phyloP scores from a whole-genome alignment of 2,888 invertebrate species.

The Pyrrhia umbra region DNA sequence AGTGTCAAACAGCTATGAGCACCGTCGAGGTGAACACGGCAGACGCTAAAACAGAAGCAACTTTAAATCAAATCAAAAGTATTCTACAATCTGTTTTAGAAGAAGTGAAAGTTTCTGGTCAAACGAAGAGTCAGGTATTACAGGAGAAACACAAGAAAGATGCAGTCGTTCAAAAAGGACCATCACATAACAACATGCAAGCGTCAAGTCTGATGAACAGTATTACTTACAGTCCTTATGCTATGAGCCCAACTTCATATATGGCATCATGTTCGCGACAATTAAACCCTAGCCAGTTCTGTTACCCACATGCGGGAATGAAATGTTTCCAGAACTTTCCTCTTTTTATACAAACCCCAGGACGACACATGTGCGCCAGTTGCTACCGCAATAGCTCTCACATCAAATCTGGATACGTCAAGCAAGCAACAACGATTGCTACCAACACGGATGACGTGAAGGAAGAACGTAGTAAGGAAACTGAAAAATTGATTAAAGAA shows the following conservation, averaged over 20 bases:
- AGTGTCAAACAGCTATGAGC: slow-evolving; percentile 70
- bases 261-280: slow-evolving; percentile 72
- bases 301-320: slow-evolving; percentile 61
- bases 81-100: slow-evolving; percentile 81
- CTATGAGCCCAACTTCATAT: slow-evolving; percentile 71
- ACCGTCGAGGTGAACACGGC: slow-evolving; percentile 47
- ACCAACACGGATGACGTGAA: slow-evolving; percentile 76
- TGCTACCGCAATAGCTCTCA: slow-evolving; percentile 69
- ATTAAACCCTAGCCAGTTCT: slow-evolving; percentile 63
- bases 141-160: slow-evolving; percentile 74
- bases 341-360: slow-evolving; percentile 73
- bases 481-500: slow-evolving; percentile 82
- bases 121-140: slow-evolving; percentile 54
- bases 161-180: slow-evolving; percentile 77
- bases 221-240: slow-evolving; percentile 77
- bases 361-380: slow-evolving; percentile 68
- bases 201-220: slow-evolving; percentile 76
- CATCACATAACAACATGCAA: slow-evolving; percentile 71
- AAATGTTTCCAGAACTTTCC: slow-evolving; percentile 79
- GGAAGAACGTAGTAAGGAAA: slow-evolving; percentile 71
- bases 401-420: slow-evolving; percentile 38
- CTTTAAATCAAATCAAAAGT: slow-evolving; percentile 81
- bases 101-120: slow-evolving; percentile 79
- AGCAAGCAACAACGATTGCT: slow-evolving; percentile 66
- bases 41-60: slow-evolving; percentile 76